phyloP scores from a whole-genome alignment of 2,113 vertebrate genomes.

The Tragelaphus imberbis region DNA sequence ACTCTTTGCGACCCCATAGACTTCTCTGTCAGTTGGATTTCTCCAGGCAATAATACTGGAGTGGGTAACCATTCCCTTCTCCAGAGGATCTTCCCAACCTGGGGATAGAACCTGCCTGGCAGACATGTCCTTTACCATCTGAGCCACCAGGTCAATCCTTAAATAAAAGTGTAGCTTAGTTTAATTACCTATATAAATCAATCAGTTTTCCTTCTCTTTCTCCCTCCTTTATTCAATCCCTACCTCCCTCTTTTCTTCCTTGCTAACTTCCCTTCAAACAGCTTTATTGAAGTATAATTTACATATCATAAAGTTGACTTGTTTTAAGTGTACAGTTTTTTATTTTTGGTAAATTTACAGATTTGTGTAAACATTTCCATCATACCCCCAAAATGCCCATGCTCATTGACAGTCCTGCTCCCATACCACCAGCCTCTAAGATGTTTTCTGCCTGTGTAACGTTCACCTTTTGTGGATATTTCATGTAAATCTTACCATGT shows the following conservation, averaged over 20 bases:
- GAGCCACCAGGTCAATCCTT: background rate
- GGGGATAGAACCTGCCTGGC: background rate
- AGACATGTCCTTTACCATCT: background rate
- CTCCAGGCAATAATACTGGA: background rate
- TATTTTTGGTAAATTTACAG: background rate
- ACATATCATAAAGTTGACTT: background rate
- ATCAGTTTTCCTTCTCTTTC: background rate
- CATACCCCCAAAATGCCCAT: background rate
- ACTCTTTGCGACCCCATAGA: background rate
- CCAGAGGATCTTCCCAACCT: background rate
- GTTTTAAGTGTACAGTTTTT: background rate
- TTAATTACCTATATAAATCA: background rate
- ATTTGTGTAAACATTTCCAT: background rate
- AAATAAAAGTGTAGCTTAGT: background rate
- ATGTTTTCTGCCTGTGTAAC: background rate
- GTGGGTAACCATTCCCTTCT: background rate
- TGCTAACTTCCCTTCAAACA: background rate
- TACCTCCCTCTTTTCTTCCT: background rate
- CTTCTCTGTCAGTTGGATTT: background rate
- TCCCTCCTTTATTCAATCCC: background rate
- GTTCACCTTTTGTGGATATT: background rate
- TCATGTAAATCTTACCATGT: background rate
- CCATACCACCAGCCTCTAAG: too few species aligned
- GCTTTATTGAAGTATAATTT: background rate
- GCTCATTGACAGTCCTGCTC: background rate